A percentile compares a stretch with the other conserved stretches of the same genome.
phyloP scores from a whole-genome alignment of 2,797 vertebrate species.

The Clarias pachynema region DNA sequence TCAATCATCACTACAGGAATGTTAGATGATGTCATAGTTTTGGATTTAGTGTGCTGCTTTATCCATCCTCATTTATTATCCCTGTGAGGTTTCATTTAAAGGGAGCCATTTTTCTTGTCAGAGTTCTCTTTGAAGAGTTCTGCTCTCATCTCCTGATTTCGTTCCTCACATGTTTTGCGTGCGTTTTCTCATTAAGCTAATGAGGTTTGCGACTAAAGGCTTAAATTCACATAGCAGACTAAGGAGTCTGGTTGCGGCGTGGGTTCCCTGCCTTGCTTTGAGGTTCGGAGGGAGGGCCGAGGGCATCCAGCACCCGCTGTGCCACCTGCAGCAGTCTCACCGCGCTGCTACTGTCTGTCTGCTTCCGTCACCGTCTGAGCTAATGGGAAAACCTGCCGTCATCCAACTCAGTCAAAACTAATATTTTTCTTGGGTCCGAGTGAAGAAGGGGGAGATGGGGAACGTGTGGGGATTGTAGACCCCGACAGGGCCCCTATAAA shows the following conservation, averaged over 20 bases:
- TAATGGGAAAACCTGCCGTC: slow-evolving; percentile 75
- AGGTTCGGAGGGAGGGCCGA: not conserved
- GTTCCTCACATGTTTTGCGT: slow-evolving; percentile 58
- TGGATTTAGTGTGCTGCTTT: slow-evolving; percentile 21
- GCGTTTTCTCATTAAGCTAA: slow-evolving; percentile 64
- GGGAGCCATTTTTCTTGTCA: slow-evolving; percentile 62
- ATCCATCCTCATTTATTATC: slow-evolving; percentile 58
- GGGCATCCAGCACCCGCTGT: slow-evolving; percentile 27
- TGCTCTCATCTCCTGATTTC: slow-evolving; percentile 49
- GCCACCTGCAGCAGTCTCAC: slow-evolving; percentile 48
- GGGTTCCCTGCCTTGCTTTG: not conserved
- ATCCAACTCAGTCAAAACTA: slow-evolving; percentile 70
- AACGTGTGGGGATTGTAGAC: slow-evolving; percentile 64
- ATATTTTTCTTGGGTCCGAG: slow-evolving; percentile 78
- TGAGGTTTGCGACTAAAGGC: slow-evolving; percentile 51
- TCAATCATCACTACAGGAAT: not conserved
- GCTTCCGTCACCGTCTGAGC: slow-evolving; percentile 63
- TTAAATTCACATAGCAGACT: slow-evolving; percentile 45
- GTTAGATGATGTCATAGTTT: slow-evolving; percentile 29
- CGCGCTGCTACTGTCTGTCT: slow-evolving; percentile 9
- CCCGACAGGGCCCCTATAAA: slow-evolving; percentile 67
- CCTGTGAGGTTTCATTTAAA: slow-evolving; percentile 55
- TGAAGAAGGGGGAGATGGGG: slow-evolving; percentile 61
- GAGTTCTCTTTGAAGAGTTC: slow-evolving; percentile 62
- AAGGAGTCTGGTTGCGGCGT: not conserved